phyloP scores from a whole-genome alignment of 1,140 invertebrate genomes.

The Drosophila bocki region DNA sequence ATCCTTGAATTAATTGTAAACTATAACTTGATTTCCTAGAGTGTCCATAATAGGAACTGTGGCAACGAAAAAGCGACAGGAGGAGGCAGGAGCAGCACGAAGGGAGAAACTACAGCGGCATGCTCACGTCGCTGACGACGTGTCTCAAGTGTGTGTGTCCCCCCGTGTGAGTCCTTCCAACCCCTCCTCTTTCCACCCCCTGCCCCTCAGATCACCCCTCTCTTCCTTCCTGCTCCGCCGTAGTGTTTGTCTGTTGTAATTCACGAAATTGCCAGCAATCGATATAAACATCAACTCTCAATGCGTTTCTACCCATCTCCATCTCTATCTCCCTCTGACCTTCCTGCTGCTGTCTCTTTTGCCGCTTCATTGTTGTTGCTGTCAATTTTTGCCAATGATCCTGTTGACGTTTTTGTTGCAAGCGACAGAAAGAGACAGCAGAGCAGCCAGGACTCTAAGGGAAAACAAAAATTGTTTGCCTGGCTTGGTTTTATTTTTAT shows the following conservation, averaged over 20 bases:
- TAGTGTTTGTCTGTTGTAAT: conserved; percentile 65
- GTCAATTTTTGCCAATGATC: conserved; percentile 66
- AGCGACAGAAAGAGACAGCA: not conserved
- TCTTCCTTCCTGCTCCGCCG: not conserved
- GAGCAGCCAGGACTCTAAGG: not conserved
- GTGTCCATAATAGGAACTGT: conserved; percentile 6
- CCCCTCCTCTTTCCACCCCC: no score
- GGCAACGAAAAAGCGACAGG: conserved; percentile 3
- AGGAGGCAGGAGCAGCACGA: not conserved
- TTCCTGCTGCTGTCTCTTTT: conserved; percentile 9
- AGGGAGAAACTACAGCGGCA: conserved; percentile 44
- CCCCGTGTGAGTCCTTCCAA: conserved; percentile 1
- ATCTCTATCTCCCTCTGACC: conserved; percentile 6
- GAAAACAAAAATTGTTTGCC: conserved; percentile 51
- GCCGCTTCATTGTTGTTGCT: conserved; percentile 32
- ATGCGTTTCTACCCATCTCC: conserved; percentile 43
- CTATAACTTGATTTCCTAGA: not conserved
- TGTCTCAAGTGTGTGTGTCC: conserved; percentile 66
- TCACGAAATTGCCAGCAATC: conserved; percentile 80
- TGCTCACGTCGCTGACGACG: conserved; percentile 69
- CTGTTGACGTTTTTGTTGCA: conserved; percentile 62
- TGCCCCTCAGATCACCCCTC: not conserved
- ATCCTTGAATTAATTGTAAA: no score
- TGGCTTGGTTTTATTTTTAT: conserved; percentile 61
- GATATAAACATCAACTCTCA: conserved; percentile 80